phyloP scores from a whole-genome alignment of 1,140 invertebrate genomes.

The Metopolophium dirhodum region DNA sequence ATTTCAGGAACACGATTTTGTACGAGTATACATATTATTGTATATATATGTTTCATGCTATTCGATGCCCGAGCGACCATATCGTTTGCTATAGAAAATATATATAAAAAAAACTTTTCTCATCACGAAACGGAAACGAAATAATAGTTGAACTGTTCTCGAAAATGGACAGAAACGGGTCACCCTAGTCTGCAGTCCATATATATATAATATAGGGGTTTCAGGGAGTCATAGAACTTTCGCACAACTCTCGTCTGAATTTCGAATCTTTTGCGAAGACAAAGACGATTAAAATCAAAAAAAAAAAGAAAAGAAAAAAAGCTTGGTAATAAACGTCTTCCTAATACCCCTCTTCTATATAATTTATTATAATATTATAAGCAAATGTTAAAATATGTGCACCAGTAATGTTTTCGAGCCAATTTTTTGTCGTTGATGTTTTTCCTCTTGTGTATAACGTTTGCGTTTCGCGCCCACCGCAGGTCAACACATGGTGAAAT shows the following conservation, averaged over 20 bases:
- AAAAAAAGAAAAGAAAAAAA: background rate
- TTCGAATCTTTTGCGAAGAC: too few relatives aligned
- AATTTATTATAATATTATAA: background rate
- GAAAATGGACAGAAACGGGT: background rate
- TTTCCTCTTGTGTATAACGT: background rate
- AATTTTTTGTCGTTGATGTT: background rate
- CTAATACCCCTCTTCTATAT: background rate
- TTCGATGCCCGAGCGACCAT: background rate
- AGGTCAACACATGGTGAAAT: constrained; percentile 90
- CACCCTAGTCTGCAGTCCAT: background rate
- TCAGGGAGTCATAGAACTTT: background rate
- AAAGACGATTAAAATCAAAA: background rate
- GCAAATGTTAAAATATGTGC: background rate
- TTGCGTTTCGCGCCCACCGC: constrained; percentile 58
- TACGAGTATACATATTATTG: background rate
- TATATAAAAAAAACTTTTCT: background rate
- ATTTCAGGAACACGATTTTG: background rate
- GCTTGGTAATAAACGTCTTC: background rate
- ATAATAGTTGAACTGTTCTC: background rate
- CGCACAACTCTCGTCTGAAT: background rate
- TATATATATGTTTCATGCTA: background rate
- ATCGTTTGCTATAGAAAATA: background rate
- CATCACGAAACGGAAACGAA: background rate
- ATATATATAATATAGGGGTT: background rate
- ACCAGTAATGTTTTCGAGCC: background rate